These are phyloP conservation scores for Platalea minor DNA, from an alignment of 2,797 vertebrate genomes.

Conservation along the genomic window DNA sequence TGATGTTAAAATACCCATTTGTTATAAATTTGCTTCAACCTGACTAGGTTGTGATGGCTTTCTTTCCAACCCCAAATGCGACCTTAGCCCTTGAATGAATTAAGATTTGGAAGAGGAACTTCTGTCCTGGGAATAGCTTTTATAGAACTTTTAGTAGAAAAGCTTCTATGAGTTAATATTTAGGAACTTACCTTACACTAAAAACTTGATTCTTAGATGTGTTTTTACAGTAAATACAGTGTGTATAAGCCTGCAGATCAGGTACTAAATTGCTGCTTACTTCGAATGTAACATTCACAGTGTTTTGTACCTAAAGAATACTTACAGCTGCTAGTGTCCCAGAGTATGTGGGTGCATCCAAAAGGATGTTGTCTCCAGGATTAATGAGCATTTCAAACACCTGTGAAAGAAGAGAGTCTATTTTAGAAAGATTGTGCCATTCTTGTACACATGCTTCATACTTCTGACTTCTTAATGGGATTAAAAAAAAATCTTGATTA, in stretches of 20 bases:
- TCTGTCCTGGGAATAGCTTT: background rate
- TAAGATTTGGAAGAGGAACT: background rate
- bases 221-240: background rate
- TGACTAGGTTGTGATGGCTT: background rate
- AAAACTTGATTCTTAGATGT: background rate
- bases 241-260: background rate
- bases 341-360: constrained; percentile 87
- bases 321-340: constrained; percentile 87
- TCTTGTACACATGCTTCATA: background rate
- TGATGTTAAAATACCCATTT: background rate
- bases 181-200: background rate
- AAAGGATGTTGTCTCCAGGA: constrained; percentile 88
- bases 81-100: background rate
- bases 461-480: background rate
- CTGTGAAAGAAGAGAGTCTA: constrained; percentile 67
- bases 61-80: background rate
- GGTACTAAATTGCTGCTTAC: background rate
- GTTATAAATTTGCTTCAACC: background rate
- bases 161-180: background rate
- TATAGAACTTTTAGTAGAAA: background rate
- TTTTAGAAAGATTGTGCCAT: background rate
- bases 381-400: constrained; percentile 93
- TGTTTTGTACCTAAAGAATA: background rate
- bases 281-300: background rate
- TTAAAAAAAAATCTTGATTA: background rate